Base-by-base conservation (phyloP, 2,797 vertebrate genomes). In the Etheostoma perlongum region DNA sequence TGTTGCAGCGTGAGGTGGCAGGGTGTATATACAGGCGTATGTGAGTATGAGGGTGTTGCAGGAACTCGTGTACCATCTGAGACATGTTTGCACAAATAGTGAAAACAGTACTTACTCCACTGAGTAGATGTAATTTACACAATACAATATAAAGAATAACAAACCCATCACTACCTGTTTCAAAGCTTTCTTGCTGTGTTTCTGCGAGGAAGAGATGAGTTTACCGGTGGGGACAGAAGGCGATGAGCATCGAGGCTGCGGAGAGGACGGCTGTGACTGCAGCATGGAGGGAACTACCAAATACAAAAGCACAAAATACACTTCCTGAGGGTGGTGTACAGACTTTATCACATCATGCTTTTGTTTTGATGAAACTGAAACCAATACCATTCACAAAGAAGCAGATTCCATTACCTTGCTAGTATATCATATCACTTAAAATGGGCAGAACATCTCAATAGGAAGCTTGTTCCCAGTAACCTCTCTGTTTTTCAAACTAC, bases 171-270 rank as follows among this genome's bases (percentile, higher is more conserved):
- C n/a, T 92, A 94, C 93, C 92, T 94, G 93, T 82, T 93, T 99
- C 72, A 99, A 91, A 6, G 98, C 98, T 91, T 99, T 99, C 94
- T 99, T 99, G 96, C 97, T 97, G 96, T 98, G 98, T 92, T 99
- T 99, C 96, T 99, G 98, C 12, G 98, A 99, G 25, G 96, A 96
- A 73, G 98, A 99, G 93, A 99, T 97, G 91, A 96, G 94, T 93
- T 99, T 99, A 89, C 92, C 92, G 82, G 95, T 86, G 55, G 97
- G 91, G 68, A 98, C 93, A 71, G 97, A 96, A 15, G 98, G 97
- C 21, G 98, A 98, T 0, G 96, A 96, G 84, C 97, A 98, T 78
- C 96, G 95, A 4, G 97, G 94, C 92, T 97, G 98, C 0, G 98
- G 97, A 72, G 98, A 97, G 6, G 96, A 95, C 0, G 97, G 96